Conservation (phyloP, 2,113 vertebrate genomes). For the Ivindomyrus marchei region DNA sequence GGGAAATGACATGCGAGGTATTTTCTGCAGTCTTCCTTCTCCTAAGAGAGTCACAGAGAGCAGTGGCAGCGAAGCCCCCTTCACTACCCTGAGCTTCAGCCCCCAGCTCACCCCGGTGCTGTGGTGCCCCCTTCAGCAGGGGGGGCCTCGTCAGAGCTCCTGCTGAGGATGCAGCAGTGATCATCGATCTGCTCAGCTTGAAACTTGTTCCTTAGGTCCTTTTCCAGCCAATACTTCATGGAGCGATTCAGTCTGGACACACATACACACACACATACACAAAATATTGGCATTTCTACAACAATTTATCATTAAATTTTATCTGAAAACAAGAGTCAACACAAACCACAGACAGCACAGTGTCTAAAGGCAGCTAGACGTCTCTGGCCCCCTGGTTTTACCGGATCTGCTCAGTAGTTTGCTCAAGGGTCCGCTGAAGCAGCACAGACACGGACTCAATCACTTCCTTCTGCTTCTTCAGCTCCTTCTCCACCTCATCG, state of each 20-base stretch:
- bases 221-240: conserved; percentile 75
- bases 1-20: neutral
- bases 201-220: conserved; percentile 79
- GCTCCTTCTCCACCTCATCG: conserved; percentile 72
- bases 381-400: conserved; percentile 31
- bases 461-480: conserved; percentile 72
- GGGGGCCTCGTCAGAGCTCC: conserved; percentile 52
- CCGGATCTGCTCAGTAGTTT: conserved; percentile 82
- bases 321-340: neutral
- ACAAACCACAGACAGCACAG: neutral
- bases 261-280: conserved; percentile 1
- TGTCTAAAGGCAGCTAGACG: neutral
- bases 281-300: neutral
- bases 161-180: conserved; percentile 71
- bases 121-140: neutral
- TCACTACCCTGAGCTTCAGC: neutral
- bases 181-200: conserved; percentile 72
- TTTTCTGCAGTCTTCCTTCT: neutral
- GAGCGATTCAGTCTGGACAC: conserved; percentile 71
- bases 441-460: conserved; percentile 58
- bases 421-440: conserved; percentile 66
- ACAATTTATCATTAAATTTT: neutral
- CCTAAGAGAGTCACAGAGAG: neutral
- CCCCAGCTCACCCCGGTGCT: conserved; percentile 31
- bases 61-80: neutral